Base-by-base conservation (phyloP, 2,888 invertebrate species). In the Nephrocerus scutellatus region DNA sequence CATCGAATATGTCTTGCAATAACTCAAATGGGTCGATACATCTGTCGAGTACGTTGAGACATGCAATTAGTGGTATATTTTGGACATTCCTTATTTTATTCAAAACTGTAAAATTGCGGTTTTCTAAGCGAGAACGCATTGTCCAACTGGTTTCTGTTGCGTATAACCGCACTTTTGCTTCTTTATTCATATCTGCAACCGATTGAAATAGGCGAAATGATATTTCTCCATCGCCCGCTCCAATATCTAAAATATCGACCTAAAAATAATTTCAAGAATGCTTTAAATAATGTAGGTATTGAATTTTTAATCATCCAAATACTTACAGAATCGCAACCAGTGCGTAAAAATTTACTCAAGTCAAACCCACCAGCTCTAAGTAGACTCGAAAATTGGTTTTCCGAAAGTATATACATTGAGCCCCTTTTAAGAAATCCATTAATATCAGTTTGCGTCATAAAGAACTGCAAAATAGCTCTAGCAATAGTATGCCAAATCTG, bases 401-500 rank as follows among this genome's bases (percentile, higher is more conserved):
- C 75, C 0, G 96, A 96, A 53, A 93, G 76, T 32, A 97, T 91
- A 70, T 93, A 96, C 97, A 97, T 97, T 2, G 92, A 92, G 7
- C 97, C 97, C 34, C 97, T 77, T 12, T 84, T 82, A 10, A 95
- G 71, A 70, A 66, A 89, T 80, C 95, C 95, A 71, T 96, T 97
- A 49, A 93, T 87, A 53, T 92, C 91, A 3, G 96, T 97, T 63
- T 87, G 84, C 20, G 91, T 87, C 82, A 95, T 85, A 72, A 96
- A 91, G 70, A 84, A 80, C 48, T 84, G 80, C 14, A 96, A 75
- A 25, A 95, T 70, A n/a, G 85, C 77, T 55, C 85, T 83, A 12
- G 86, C 87, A 23, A 96, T 55, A 23, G 87, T 79, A 70, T 95
- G 89, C 82, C 88, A 91, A 46, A 93, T 73, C 69, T 97, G 92